These are phyloP conservation scores for Podarcis raffonei DNA, from an alignment of 2,113 vertebrate genomes.

Conservation along the genomic window DNA sequence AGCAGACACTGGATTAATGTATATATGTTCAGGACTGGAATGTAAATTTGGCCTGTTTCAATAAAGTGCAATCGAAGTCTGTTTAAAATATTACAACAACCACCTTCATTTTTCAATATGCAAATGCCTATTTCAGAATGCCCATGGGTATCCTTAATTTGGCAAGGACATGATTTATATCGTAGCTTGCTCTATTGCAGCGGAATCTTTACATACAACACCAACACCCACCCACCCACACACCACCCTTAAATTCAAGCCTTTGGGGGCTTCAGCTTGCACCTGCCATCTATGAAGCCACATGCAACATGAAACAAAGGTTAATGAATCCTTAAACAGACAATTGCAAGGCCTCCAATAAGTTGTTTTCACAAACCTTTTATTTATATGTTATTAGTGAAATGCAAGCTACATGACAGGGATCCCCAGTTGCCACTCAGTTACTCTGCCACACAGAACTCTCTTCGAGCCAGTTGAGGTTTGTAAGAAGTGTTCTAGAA, in stretches of 20 bases:
- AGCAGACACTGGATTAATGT: neutral
- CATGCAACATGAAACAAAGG: constrained; percentile 57
- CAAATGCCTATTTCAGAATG: constrained; percentile 57
- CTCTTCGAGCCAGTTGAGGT: neutral
- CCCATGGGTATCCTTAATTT: constrained; percentile 59
- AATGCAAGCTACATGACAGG: neutral
- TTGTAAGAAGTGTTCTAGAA: neutral
- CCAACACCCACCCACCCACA: constrained; percentile 36
- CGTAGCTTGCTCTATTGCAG: constrained; percentile 49
- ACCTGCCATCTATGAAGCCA: constrained; percentile 61
- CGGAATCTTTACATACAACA: constrained; percentile 56
- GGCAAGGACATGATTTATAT: constrained; percentile 54
- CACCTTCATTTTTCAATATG: constrained; percentile 57
- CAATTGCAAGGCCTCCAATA: constrained; percentile 27
- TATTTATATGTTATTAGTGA: neutral
- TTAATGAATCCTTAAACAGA: constrained; percentile 32
- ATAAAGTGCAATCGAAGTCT: constrained; percentile 36
- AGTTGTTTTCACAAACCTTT: neutral
- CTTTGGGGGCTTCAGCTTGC: constrained; percentile 33
- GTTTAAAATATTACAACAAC: constrained; percentile 52
- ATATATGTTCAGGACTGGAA: constrained; percentile 11
- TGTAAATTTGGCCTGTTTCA: constrained; percentile 36
- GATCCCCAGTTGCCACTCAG: neutral
- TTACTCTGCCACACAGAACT: neutral
- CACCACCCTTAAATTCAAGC: constrained; percentile 55